phyloP scores from a whole-genome alignment of 2,113 vertebrate genomes.

The Phalacrocorax aristotelis region DNA sequence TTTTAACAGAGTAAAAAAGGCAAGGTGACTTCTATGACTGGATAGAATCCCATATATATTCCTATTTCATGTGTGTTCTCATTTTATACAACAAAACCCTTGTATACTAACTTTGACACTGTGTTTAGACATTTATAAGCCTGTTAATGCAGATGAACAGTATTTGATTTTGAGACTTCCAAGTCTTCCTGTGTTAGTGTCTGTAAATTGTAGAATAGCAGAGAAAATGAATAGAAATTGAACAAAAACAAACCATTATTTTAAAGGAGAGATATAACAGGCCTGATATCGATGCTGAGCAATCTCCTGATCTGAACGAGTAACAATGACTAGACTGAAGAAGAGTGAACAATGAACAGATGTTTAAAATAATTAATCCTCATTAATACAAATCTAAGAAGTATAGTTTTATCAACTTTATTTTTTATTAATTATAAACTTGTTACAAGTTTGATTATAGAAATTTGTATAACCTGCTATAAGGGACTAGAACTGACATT shows the following conservation, averaged over 20 bases:
- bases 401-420: neutral
- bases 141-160: neutral
- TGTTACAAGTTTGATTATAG: neutral
- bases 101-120: neutral
- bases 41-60: neutral
- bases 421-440: neutral
- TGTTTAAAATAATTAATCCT: neutral
- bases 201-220: neutral
- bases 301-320: neutral
- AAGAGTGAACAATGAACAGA: neutral
- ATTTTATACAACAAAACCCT: neutral
- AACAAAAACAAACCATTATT: neutral
- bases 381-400: neutral
- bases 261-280: neutral
- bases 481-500: neutral
- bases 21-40: neutral
- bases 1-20: neutral
- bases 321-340: neutral
- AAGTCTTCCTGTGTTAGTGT: neutral
- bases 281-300: fast-evolving
- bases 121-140: neutral
- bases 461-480: neutral
- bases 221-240: neutral
- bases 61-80: neutral
- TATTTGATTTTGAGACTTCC: neutral